Evolutionary conservation across 2,113 vertebrate genomes (phyloP).

Genomic region (Ceyx cyanopectus): DNA sequence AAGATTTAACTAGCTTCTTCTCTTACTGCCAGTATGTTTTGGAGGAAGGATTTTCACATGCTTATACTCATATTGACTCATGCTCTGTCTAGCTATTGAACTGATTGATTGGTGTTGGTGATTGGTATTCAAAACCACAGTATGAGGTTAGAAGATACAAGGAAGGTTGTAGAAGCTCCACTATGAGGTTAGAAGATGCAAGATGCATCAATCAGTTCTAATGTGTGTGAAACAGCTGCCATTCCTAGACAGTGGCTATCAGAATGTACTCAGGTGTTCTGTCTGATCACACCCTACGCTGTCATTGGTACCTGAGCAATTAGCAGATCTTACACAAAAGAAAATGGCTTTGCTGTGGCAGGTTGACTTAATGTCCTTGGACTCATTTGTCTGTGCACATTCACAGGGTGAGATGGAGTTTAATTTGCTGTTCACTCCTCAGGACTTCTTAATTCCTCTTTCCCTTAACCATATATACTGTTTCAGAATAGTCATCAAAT

Average conservation of each 20-base stretch:
- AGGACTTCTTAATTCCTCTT: neutral
- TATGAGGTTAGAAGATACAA: no score
- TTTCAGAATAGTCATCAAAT: neutral
- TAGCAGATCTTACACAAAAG: neutral
- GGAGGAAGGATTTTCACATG: neutral
- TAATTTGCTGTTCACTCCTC: neutral
- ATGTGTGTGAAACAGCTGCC: neutral
- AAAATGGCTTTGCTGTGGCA: neutral
- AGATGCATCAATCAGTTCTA: neutral
- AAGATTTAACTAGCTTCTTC: neutral
- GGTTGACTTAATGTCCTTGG: neutral
- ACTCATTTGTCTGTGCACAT: neutral
- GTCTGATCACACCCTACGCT: neutral
- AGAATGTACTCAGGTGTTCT: neutral
- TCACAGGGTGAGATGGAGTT: neutral
- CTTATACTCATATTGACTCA: neutral
- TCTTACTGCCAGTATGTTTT: neutral
- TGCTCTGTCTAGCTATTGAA: neutral
- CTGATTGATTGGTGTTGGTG: neutral
- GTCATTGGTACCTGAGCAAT: rapidly evolving
- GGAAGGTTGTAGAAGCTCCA: no score
- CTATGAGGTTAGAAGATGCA: neutral
- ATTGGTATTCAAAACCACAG: neutral
- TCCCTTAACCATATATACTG: neutral
- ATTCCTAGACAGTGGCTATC: neutral